Base-by-base conservation (phyloP, 2,797 vertebrate species). In the Octomys mimax region DNA sequence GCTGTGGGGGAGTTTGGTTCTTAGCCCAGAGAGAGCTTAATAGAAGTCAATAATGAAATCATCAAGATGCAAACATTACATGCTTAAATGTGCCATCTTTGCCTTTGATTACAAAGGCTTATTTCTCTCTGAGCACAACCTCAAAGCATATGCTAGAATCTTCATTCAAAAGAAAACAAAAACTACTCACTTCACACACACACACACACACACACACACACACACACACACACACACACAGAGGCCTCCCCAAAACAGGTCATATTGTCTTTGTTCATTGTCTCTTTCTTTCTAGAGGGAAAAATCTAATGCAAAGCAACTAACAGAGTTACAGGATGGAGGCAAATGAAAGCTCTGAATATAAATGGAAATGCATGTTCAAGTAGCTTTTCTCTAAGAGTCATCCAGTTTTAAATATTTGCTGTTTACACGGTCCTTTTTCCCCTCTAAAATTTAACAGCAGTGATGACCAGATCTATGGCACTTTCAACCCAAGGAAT, bases 1-100 rank as follows among this genome's bases (percentile, higher is more conserved):
- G 86, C 96, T 93, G 94, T 89, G 88, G 96, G 97, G 97, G 96
- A 96, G 92, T 92, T 97, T 96, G 97, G 97, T 97, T 96, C 95
- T 83, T 92, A 87, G 96, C 97, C 96, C 97, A 97, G 96, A 96
- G 96, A 96, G 92, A 96, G 94, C 96, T 97, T 97, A 96, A 97
- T 96, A 93, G 93, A 89, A 97, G 97, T 97, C 96, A 96, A 85
- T 97, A 97, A 97, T 96, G 95, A 98, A 96, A 97, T 94, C 96
- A 94, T 96, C 96, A 94, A 93, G 95, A 97, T 85, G 92, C 79
- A 66, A 94, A 85, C 96, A 89, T 86, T 95, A 96, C 95, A 87
- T 49, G 92, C 84, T 78, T 75, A 80, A 95, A 94, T 92, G 94
- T 82, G 87, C 92, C n/a, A 75, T 42, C 95, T 96, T 73, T 87